These are phyloP conservation scores for Aphelenchoides fujianensis DNA, from an alignment of 1,140 invertebrate species.

Conservation along the genomic window DNA sequence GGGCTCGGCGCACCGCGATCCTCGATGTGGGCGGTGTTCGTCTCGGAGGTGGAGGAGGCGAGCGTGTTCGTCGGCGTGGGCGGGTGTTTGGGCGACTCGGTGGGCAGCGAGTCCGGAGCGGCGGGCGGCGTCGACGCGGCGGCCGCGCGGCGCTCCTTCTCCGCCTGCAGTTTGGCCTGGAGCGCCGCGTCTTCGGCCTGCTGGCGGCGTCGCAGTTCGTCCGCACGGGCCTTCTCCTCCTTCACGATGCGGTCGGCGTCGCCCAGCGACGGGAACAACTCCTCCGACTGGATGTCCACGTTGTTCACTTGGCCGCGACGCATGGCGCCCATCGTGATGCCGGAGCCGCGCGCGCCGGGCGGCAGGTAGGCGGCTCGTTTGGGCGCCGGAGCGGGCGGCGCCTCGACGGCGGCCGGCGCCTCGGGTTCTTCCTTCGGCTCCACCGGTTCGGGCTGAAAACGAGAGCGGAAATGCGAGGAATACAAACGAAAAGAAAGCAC, in stretches of 20 bases:
- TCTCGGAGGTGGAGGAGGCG: not conserved
- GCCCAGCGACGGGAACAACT: slow-evolving; percentile 20
- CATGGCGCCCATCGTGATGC: not conserved
- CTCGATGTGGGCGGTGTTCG: not conserved
- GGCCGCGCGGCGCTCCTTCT: not conserved
- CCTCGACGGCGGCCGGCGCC: not conserved
- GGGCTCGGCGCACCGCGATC: not conserved
- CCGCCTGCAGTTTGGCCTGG: not conserved
- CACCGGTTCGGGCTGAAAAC: not conserved
- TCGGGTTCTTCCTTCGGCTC: not conserved
- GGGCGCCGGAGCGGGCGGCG: not conserved
- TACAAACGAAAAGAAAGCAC: not conserved
- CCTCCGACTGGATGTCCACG: slow-evolving; percentile 10
- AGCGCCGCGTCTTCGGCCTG: not conserved
- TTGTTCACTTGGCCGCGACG: not conserved
- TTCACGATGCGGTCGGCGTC: slow-evolving; percentile 18
- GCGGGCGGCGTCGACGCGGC: not conserved
- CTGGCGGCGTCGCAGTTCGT: slow-evolving; percentile 3
- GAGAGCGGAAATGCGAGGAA: not conserved
- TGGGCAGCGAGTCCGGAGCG: not conserved
- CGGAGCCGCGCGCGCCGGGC: not conserved
- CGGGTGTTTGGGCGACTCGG: not conserved
- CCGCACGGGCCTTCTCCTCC: not conserved
- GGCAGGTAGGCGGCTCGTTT: slow-evolving; percentile 3
- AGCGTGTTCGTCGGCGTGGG: not conserved